Percentiles rank a stretch among this genome's conserved stretches.
These are phyloP conservation scores for Xerus rutilus DNA, from an alignment of 2,797 vertebrate genomes.

Conservation along the genomic window DNA sequence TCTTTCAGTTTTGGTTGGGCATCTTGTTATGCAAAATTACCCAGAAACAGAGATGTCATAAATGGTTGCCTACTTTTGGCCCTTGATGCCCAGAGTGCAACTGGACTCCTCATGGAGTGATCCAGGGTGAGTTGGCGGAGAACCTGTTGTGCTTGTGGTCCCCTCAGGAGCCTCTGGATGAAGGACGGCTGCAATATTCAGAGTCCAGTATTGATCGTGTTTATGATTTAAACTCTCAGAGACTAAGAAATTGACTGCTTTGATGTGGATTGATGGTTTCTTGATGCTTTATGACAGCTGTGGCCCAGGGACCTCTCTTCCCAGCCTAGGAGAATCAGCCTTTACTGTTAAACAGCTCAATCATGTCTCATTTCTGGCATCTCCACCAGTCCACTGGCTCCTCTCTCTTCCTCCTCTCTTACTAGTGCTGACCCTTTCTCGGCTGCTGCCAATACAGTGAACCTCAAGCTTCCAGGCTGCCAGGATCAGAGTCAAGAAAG, in stretches of 20 bases:
- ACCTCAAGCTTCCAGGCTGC: neutral
- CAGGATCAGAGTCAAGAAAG: neutral
- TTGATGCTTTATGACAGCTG: constrained; percentile 49
- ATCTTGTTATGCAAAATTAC: neutral
- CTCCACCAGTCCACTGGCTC: neutral
- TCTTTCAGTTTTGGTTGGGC: neutral
- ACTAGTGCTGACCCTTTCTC: neutral
- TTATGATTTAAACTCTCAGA: constrained; percentile 31
- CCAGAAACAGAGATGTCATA: neutral
- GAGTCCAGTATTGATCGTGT: neutral
- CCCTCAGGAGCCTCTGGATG: neutral
- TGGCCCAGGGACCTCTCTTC: constrained; percentile 22
- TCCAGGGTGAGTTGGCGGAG: neutral
- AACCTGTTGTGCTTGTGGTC: neutral
- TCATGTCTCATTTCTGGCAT: neutral
- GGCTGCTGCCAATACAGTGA: neutral
- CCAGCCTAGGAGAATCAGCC: neutral
- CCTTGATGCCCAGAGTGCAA: neutral
- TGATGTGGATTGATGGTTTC: neutral
- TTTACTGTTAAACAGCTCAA: neutral
- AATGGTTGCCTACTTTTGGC: neutral
- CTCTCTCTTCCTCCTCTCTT: neutral
- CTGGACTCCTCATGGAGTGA: neutral
- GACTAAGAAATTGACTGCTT: neutral
- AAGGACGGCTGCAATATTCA: neutral